These are phyloP conservation scores for Aleiodes sp. DNA, from an alignment of 1,140 invertebrate genomes.

Conservation along the genomic window DNA sequence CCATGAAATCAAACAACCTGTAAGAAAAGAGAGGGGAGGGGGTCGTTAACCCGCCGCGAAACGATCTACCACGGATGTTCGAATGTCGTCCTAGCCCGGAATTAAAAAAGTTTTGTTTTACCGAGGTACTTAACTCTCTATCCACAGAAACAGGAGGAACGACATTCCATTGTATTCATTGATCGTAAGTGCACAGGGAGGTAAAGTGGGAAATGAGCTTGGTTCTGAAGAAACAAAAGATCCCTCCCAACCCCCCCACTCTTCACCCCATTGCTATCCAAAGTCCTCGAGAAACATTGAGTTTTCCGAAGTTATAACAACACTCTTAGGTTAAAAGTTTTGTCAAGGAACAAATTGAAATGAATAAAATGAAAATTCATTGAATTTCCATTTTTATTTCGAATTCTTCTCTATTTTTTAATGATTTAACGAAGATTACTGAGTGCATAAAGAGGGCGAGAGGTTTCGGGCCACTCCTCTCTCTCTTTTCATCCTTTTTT, in stretches of 20 bases:
- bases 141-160: neutral
- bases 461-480: neutral
- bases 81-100: constrained; percentile 29
- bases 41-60: neutral
- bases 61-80: constrained; percentile 22
- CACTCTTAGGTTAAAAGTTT: neutral
- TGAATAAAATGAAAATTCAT: too few species aligned
- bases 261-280: too few species aligned
- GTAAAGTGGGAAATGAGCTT: neutral
- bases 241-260: too few species aligned
- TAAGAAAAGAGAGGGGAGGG: too few species aligned
- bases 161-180: constrained; percentile 14
- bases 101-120: constrained; percentile 41
- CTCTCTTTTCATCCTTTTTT: neutral
- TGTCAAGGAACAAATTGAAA: neutral
- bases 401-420: too few species aligned
- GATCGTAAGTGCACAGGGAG: neutral
- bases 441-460: neutral
- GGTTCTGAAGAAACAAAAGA: neutral
- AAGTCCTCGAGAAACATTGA: neutral
- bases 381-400: too few species aligned
- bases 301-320: neutral
- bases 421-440: too few species aligned
- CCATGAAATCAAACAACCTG: too few species aligned
- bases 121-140: constrained; percentile 20